Conservation (phyloP, 1,140 invertebrate species). For the Gryllus bimaculatus region DNA sequence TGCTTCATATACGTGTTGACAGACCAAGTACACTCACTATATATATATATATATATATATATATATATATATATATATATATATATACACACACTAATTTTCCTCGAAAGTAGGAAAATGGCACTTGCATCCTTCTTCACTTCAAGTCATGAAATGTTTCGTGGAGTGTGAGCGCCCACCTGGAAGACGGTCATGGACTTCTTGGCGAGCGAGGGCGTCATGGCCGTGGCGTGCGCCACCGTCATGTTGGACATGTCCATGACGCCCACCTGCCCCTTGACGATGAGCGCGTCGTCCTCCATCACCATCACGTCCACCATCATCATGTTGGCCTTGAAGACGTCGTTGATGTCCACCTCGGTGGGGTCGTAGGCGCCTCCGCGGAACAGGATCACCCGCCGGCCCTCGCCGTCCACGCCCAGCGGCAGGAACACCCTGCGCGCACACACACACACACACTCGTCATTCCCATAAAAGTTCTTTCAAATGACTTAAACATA, state of each 20-base stretch:
- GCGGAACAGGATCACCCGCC: constrained; percentile 61
- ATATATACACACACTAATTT: no score
- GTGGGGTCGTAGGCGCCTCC: constrained; percentile 38
- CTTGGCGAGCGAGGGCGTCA: constrained; percentile 63
- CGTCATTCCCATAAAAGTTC: no score
- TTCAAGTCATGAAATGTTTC: no score
- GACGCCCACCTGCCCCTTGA: constrained; percentile 69
- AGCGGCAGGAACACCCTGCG: constrained; percentile 47
- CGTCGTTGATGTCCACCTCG: constrained; percentile 46
- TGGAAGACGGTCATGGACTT: constrained; percentile 74
- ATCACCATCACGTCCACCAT: constrained; percentile 64
- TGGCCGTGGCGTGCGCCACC: constrained; percentile 61
- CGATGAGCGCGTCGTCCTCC: constrained; percentile 55
- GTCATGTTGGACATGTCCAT: constrained; percentile 64
- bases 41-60: no score
- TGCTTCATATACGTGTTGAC: no score
- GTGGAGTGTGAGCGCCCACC: constrained; percentile 32
- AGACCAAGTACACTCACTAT: no score
- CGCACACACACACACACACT: no score
- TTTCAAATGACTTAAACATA: no score
- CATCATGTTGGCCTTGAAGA: constrained; percentile 68
- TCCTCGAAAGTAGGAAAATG: no score
- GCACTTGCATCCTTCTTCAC: no score
- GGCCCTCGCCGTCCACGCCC: constrained; percentile 65
- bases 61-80: no score